Evolutionary conservation across 2,888 invertebrate genomes (phyloP).

Genomic region (Pimpla rufipes): DNA sequence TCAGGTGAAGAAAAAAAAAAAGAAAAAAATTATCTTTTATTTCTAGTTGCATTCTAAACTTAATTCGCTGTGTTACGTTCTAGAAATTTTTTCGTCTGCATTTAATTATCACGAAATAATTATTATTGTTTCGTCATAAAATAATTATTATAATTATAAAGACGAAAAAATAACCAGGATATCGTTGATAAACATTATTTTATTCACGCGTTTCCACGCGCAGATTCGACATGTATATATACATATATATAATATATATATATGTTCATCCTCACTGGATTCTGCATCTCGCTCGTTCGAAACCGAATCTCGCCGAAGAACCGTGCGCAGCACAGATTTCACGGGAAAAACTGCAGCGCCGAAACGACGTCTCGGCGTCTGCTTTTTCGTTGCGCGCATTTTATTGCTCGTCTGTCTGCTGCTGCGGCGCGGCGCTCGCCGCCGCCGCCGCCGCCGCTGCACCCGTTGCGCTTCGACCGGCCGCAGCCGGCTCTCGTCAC

Average conservation of each 20-base stretch:
- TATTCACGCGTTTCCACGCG: slow-evolving; percentile 8
- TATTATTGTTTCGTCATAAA: no score
- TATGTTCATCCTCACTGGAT: slow-evolving; percentile 7
- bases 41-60: no score
- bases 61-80: no score
- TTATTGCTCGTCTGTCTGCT: background rate
- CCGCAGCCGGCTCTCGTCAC: no score
- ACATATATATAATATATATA: slow-evolving; percentile 1
- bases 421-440: no score
- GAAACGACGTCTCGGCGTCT: slow-evolving; percentile 50
- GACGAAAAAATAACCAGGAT: no score
- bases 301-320: slow-evolving; percentile 46
- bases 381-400: slow-evolving; percentile 28
- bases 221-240: background rate
- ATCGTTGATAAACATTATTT: no score
- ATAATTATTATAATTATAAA: no score
- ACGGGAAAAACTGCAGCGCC: slow-evolving; percentile 39
- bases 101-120: no score
- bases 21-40: background rate
- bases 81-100: no score
- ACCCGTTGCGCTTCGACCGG: background rate
- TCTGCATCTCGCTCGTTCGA: slow-evolving; percentile 53
- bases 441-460: background rate
- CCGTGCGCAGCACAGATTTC: slow-evolving; percentile 46
- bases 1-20: slow-evolving; percentile 87